A percentile compares a stretch with the other conserved stretches of the same genome.
phyloP scores from a whole-genome alignment of 2,797 vertebrate genomes.

The Melanotaenia maccullochi region DNA sequence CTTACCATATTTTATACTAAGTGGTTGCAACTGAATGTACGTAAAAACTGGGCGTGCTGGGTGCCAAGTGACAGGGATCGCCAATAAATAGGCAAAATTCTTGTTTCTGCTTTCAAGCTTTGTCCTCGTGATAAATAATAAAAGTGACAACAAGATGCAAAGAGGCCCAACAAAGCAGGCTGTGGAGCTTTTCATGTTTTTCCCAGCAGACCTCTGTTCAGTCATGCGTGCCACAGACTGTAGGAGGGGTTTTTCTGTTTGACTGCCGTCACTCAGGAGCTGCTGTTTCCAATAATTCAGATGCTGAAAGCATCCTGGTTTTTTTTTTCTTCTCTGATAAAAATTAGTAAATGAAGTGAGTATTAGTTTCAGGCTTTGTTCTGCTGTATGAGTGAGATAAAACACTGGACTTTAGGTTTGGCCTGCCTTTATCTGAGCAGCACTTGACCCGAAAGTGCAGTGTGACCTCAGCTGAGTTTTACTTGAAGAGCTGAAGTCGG shows the following conservation, averaged over 20 bases:
- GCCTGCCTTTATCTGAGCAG: slow-evolving; percentile 9
- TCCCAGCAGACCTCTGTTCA: slow-evolving; percentile 59
- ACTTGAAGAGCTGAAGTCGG: slow-evolving; percentile 19
- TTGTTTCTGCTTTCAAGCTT: background rate
- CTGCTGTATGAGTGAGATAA: background rate
- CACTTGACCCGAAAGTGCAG: slow-evolving; percentile 19
- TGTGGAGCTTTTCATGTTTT: slow-evolving; percentile 26
- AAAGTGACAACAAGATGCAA: slow-evolving; percentile 4
- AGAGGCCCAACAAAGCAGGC: background rate
- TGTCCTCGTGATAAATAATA: background rate
- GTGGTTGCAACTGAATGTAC: too few relatives aligned
- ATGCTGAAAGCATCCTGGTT: background rate
- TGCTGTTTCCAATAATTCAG: background rate
- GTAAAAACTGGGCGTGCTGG: too few relatives aligned
- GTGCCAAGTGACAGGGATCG: too few relatives aligned
- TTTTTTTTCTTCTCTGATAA: background rate
- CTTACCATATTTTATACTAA: background rate
- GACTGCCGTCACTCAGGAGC: slow-evolving; percentile 9
- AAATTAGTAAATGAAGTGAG: background rate
- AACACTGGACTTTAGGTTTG: too few relatives aligned
- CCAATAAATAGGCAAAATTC: too few relatives aligned
- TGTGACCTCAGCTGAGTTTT: slow-evolving; percentile 16
- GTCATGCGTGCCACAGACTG: slow-evolving; percentile 41
- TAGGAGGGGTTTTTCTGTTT: background rate
- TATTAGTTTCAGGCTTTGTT: background rate